These are phyloP conservation scores for Aplodontia rufa DNA, from an alignment of 2,113 vertebrate species.

Conservation along the genomic window DNA sequence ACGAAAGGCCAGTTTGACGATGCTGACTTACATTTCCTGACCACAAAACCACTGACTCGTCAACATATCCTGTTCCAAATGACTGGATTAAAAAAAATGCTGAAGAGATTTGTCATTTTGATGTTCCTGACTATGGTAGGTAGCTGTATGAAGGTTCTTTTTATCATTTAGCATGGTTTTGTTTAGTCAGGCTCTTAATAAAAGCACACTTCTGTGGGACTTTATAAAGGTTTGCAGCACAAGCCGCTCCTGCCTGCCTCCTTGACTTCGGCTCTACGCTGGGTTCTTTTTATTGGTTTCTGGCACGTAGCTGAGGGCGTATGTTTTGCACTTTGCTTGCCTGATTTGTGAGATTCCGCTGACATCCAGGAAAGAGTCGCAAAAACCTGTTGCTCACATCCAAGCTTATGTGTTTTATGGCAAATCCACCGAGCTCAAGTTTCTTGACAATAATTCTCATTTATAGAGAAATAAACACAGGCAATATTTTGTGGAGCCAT, in stretches of 20 bases:
- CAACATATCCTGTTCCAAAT: not conserved
- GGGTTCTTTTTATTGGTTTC: constrained; percentile 51
- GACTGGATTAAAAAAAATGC: constrained; percentile 7
- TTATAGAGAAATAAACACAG: constrained; percentile 61
- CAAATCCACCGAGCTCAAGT: constrained; percentile 54
- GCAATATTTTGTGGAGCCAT: not conserved
- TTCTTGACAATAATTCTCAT: constrained; percentile 67
- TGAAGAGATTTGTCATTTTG: not conserved
- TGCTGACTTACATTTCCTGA: not conserved
- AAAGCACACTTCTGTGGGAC: constrained; percentile 6
- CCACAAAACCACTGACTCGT: not conserved
- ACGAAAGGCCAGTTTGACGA: not conserved
- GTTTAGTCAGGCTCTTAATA: not conserved
- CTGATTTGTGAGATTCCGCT: constrained; percentile 65
- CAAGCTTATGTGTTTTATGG: constrained; percentile 49
- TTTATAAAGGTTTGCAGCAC: not conserved
- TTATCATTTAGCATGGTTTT: not conserved
- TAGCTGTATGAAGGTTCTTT: not conserved
- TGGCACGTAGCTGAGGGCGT: constrained; percentile 51
- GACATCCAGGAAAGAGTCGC: constrained; percentile 57
- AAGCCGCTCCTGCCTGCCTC: not conserved
- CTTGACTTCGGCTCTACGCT: not conserved
- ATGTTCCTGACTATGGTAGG: not conserved
- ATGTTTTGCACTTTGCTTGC: constrained; percentile 51
- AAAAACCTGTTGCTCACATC: constrained; percentile 43